Base-by-base conservation (phyloP, 1,140 invertebrate genomes). In the Calliopsis andreniformis region DNA sequence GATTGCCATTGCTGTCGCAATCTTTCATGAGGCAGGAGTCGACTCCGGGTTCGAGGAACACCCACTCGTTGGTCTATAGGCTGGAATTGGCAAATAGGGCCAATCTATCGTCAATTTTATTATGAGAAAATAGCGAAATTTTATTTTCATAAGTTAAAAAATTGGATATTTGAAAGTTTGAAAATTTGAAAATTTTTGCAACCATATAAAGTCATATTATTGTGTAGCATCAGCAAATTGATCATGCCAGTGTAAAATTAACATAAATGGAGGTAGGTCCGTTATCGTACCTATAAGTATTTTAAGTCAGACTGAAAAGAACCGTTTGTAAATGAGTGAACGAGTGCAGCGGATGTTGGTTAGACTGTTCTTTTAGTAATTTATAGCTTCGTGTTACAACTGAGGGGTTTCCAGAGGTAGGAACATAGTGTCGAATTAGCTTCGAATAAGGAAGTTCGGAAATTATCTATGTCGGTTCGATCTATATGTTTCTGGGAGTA, bases 51-150 rank as follows among this genome's bases (percentile, higher is more conserved):
- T 75, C 62, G 67, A 78, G 49, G 63, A 73, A 18, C 4, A 14
- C 55, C 39, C 61, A 72, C 72, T 55, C 45, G 30, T 45, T 30
- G 55, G 56, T 3, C 67, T 61, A 28, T 47, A 49, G 16, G 16
- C 35, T 30, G 45, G 79, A 82, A 82, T 79, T 76, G 77, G 64
- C 32, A 70, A 70, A 79, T 76, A 76, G 64, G 64, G 28, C 58
- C 51, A 25, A 23, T n/a, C 30, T 69, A 55, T 56, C 42, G 62
- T 42, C 55, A 59, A 77, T 67, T 78, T 78, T 81, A 76, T 81
- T 69, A 68, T 62, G 68, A 68, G 32, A 55, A 51, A 78, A 66
- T 25, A 6, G 16, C 47, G 1, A 6, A 2, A 16, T 3, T 39
- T 10, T 10, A 10, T 39, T 39, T 39, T 10, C 35, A 10, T 39